These are phyloP conservation scores for Phania funesta DNA, from an alignment of 2,888 invertebrate genomes.

Conservation along the genomic window DNA sequence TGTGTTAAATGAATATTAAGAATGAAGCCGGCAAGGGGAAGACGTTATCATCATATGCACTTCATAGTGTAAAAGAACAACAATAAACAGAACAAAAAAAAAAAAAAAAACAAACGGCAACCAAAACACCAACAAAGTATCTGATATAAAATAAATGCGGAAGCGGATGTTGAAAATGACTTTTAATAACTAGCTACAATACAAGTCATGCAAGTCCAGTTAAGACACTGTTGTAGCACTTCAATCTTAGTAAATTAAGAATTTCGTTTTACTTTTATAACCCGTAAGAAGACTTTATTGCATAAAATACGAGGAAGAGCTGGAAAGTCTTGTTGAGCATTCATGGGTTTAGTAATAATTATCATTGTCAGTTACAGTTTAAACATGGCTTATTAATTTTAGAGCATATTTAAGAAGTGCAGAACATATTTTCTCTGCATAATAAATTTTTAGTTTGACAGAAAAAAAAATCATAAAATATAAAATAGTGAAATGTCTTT, in stretches of 20 bases:
- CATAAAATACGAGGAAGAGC: background rate
- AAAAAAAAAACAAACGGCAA: constrained; percentile 31
- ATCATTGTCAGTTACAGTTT: no score
- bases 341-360: no score
- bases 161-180: constrained; percentile 77
- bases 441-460: no score
- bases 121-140: constrained; percentile 54
- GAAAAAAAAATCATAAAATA: no score
- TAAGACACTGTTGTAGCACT: constrained; percentile 47
- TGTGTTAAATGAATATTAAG: constrained; percentile 4
- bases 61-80: background rate
- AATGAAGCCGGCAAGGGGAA: constrained; percentile 23
- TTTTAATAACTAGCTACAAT: constrained; percentile 76
- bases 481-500: no score
- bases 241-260: constrained; percentile 47
- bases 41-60: background rate
- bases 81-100: constrained; percentile 27
- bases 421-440: no score
- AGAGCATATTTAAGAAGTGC: no score
- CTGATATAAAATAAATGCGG: constrained; percentile 74
- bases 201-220: constrained; percentile 75
- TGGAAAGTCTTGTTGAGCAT: no score
- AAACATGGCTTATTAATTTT: no score
- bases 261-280: constrained; percentile 28
- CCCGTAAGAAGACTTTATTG: constrained; percentile 22